Percentiles rank a stretch among this genome's conserved stretches.
phyloP scores from a whole-genome alignment of 1,140 invertebrate species.

The Trinorchestia longiramus region DNA sequence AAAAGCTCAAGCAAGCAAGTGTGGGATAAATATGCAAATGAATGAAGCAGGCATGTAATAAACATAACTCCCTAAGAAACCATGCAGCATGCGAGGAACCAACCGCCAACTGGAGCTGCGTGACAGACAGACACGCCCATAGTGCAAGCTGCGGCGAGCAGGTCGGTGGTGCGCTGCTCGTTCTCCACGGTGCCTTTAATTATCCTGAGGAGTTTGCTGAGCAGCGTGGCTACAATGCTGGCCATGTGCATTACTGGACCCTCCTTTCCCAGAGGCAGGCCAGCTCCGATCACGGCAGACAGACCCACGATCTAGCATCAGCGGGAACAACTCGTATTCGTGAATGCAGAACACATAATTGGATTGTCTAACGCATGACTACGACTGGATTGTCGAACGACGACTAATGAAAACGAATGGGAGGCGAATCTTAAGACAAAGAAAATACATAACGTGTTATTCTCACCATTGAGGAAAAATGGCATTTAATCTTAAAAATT shows the following conservation, averaged over 20 bases:
- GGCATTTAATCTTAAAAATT: too few species aligned
- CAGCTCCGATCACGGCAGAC: conserved; percentile 94
- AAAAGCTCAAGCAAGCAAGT: background rate
- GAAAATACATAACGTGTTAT: too few species aligned
- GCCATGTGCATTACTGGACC: conserved; percentile 97
- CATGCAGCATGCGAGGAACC: conserved; percentile 56
- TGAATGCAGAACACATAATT: background rate
- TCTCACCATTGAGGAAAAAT: too few species aligned
- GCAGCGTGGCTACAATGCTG: conserved; percentile 91
- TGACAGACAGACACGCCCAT: conserved; percentile 96
- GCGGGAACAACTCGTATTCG: background rate
- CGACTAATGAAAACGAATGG: background rate
- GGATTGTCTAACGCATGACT: background rate
- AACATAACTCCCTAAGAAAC: background rate
- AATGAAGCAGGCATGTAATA: background rate
- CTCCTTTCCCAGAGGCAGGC: conserved; percentile 97
- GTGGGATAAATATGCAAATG: background rate
- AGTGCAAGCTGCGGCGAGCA: conserved; percentile 95
- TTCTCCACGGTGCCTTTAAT: conserved; percentile 90
- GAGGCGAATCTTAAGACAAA: background rate
- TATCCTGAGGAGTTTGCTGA: conserved; percentile 93
- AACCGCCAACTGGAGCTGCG: conserved; percentile 92
- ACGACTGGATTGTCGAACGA: background rate
- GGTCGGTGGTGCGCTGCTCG: conserved; percentile 90
- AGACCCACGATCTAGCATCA: conserved; percentile 79